phyloP scores from a whole-genome alignment of 2,888 invertebrate genomes.

The Capitulum mitella region DNA sequence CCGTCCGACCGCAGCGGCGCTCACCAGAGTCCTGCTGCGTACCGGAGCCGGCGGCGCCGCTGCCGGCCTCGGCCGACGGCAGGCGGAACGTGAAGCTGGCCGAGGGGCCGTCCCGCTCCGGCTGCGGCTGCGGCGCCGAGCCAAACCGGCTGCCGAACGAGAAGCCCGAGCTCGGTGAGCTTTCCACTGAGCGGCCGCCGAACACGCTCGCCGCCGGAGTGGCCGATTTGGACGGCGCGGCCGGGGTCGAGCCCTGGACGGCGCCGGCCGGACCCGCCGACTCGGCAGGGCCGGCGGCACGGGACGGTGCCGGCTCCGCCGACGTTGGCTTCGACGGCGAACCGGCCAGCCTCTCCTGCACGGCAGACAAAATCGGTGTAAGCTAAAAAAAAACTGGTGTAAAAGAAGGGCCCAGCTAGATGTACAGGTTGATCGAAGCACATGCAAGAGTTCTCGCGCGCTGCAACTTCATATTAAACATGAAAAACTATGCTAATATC shows the following conservation, averaged over 20 bases:
- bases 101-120: background rate
- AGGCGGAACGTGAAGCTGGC: constrained; percentile 4
- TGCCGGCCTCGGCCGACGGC: background rate
- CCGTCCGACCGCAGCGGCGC: too few species aligned
- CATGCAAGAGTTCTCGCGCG: too few species aligned
- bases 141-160: background rate
- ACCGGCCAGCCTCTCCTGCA: background rate
- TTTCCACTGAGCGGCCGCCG: background rate
- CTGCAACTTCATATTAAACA: too few species aligned
- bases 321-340: background rate
- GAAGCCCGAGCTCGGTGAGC: background rate
- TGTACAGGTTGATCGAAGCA: too few species aligned
- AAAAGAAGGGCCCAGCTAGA: too few species aligned
- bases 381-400: too few species aligned
- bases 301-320: background rate
- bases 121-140: background rate
- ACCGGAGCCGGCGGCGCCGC: background rate
- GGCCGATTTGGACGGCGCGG: background rate
- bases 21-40: background rate
- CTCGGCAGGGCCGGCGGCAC: background rate
- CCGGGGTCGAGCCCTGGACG: background rate
- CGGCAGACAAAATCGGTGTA: too few species aligned
- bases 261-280: too few species aligned
- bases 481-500: too few species aligned
- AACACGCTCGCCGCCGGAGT: background rate